Evolutionary conservation across 2,888 invertebrate genomes (phyloP).

Genomic region (Hyposoter dolosus): DNA sequence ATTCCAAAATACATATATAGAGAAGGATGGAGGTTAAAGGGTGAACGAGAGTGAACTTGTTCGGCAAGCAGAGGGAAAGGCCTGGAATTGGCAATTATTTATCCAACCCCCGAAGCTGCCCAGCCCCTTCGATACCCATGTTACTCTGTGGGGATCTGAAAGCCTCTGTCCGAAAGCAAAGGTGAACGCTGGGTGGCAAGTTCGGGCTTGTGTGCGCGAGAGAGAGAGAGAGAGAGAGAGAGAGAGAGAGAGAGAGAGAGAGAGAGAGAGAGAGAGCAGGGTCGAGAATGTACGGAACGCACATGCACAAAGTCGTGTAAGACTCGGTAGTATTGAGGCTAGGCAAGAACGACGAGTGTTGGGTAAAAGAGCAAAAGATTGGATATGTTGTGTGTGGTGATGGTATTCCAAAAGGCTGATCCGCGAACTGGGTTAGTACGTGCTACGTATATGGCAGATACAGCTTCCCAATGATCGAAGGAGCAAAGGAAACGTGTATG

Average conservation of each 20-base stretch:
- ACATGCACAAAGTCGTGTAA: neutral
- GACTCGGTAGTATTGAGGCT: neutral
- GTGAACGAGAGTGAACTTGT: conserved; percentile 35
- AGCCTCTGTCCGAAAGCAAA: conserved; percentile 13
- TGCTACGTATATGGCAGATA: conserved; percentile 32
- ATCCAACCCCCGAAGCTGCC: conserved; percentile 69
- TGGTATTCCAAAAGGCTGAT: neutral
- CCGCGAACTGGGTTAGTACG: conserved; percentile 32
- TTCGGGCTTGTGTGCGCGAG: neutral
- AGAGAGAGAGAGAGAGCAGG: neutral
- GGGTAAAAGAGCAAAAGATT: neutral
- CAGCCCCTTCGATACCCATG: conserved; percentile 35
- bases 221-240: neutral
- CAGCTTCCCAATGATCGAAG: conserved; percentile 11
- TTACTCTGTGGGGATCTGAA: conserved; percentile 25
- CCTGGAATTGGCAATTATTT: conserved; percentile 79
- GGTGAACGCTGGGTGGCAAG: neutral
- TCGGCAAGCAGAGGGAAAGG: conserved; percentile 51
- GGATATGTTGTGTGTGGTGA: neutral
- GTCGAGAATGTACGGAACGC: neutral
- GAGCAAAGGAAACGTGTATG: conserved; percentile 9
- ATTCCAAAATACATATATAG: neutral
- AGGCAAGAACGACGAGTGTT: neutral
- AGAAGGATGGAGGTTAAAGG: conserved; percentile 14
- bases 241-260: neutral